These are phyloP conservation scores for Rhodophaea formosa DNA, from an alignment of 2,888 invertebrate genomes.

Conservation along the genomic window DNA sequence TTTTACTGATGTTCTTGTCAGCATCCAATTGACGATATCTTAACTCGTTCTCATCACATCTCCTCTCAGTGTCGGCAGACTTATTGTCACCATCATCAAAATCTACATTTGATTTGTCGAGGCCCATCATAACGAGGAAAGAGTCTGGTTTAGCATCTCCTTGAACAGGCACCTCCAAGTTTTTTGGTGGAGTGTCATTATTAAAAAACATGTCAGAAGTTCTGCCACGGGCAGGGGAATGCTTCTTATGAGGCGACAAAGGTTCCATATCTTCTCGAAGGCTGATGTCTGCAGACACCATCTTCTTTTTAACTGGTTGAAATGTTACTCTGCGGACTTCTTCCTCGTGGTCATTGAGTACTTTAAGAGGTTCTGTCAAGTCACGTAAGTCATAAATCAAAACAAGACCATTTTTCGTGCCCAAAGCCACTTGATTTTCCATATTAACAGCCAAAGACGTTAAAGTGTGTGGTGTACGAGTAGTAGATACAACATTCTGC, in stretches of 20 bases:
- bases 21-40: constrained; percentile 46
- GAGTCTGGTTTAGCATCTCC: constrained; percentile 63
- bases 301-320: constrained; percentile 62
- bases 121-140: constrained; percentile 68
- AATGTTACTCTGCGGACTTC: constrained; percentile 72
- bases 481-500: constrained; percentile 68
- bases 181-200: constrained; percentile 62
- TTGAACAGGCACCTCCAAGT: constrained; percentile 40
- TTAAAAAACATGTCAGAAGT: constrained; percentile 66
- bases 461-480: constrained; percentile 61
- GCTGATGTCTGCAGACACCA: constrained; percentile 61
- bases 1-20: constrained; percentile 60
- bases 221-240: constrained; percentile 50
- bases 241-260: constrained; percentile 44
- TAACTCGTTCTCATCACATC: constrained; percentile 41
- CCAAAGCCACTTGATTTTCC: constrained; percentile 77
- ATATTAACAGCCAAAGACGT: constrained; percentile 66
- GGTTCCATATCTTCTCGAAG: constrained; percentile 62
- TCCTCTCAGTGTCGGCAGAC: constrained; percentile 51
- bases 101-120: constrained; percentile 61
- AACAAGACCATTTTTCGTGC: constrained; percentile 78
- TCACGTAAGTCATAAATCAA: constrained; percentile 80
- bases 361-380: constrained; percentile 64
- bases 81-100: constrained; percentile 48
- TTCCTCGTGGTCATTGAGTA: constrained; percentile 74